A percentile compares a stretch with the other conserved stretches of the same genome.
Conservation (phyloP, 1,140 invertebrate genomes). For the Helicoverpa armigera region DNA sequence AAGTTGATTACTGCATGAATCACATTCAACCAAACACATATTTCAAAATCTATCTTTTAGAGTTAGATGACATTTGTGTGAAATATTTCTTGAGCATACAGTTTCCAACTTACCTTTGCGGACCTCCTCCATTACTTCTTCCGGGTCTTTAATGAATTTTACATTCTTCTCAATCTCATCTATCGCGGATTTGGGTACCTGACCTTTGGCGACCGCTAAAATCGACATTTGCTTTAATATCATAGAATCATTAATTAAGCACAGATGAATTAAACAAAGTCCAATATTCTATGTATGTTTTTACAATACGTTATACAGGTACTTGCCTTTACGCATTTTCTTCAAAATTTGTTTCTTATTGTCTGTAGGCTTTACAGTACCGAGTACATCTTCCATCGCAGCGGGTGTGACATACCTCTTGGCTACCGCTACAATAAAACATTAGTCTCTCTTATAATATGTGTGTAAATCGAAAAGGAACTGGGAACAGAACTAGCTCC, state of each 20-base stretch:
- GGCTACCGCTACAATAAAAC: not conserved
- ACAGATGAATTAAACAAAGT: too few species aligned
- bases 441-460: not conserved
- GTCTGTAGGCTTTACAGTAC: not conserved
- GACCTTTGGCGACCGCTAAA: not conserved
- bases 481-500: too few species aligned
- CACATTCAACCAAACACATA: too few species aligned
- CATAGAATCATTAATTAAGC: too few species aligned
- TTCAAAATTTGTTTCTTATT: not conserved
- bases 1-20: too few species aligned
- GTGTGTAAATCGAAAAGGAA: too few species aligned
- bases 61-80: too few species aligned
- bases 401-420: not conserved
- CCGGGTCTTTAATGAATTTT: not conserved
- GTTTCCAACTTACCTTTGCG: not conserved
- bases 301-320: too few species aligned
- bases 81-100: too few species aligned
- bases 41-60: too few species aligned
- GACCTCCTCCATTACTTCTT: not conserved
- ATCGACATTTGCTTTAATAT: too few species aligned
- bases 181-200: not conserved
- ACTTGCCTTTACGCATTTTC: not conserved
- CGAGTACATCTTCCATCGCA: not conserved
- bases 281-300: too few species aligned
- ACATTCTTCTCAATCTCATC: not conserved